Evolutionary conservation across 2,113 vertebrate species (phyloP).

Genomic region (Halichoerus grypus): DNA sequence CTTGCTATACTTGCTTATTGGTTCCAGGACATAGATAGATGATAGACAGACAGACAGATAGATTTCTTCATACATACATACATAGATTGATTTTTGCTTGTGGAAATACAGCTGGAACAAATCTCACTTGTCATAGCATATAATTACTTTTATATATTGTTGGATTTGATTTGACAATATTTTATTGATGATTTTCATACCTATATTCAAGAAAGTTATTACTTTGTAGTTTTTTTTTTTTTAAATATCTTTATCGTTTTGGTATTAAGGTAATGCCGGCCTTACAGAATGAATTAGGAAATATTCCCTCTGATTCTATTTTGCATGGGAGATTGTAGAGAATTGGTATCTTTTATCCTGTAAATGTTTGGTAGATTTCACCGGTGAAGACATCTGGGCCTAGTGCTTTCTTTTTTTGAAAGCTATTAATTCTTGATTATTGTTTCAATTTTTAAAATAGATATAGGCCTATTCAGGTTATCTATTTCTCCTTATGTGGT

Average conservation of each 20-base stretch:
- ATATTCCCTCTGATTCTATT: fast-evolving
- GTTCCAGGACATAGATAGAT: background rate
- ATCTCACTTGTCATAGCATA: background rate
- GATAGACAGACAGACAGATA: background rate
- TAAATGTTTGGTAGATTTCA: background rate
- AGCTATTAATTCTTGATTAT: too few relatives aligned
- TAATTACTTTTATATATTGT: fast-evolving
- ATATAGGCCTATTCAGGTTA: fast-evolving
- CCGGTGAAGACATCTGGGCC: background rate
- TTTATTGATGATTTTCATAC: too few relatives aligned
- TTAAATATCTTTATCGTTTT: background rate
- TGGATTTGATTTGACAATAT: background rate
- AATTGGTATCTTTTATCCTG: fast-evolving
- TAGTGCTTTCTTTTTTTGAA: background rate
- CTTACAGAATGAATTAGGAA: background rate
- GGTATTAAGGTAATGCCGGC: fast-evolving
- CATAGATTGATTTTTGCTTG: background rate
- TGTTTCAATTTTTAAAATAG: background rate
- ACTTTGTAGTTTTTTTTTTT: background rate
- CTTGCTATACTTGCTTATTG: background rate
- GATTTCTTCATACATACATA: background rate
- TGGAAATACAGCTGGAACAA: background rate
- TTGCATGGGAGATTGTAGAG: background rate
- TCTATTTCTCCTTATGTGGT: background rate
- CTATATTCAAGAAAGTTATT: background rate